A percentile compares a stretch with the other conserved stretches of the same genome.
phyloP scores from a whole-genome alignment of 1,140 invertebrate species.

The Holotrichia oblita region DNA sequence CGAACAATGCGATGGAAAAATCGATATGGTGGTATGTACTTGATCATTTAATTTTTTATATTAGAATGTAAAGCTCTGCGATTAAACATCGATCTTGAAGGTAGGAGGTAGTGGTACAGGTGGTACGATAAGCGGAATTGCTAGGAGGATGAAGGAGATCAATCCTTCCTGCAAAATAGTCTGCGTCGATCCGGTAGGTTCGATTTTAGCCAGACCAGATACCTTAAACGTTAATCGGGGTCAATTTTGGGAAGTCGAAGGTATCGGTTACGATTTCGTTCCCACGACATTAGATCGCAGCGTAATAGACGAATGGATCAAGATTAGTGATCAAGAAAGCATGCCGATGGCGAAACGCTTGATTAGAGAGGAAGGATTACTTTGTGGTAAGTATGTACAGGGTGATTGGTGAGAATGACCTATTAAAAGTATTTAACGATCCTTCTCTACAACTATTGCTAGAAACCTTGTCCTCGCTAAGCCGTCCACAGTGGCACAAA shows the following conservation, averaged over 20 bases:
- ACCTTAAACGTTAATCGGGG: slow-evolving; percentile 72
- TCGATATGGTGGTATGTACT: slow-evolving; percentile 77
- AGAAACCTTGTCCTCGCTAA: no score
- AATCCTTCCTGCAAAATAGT: slow-evolving; percentile 74
- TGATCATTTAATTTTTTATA: neutral
- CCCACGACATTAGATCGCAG: slow-evolving; percentile 79
- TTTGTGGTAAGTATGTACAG: slow-evolving; percentile 49
- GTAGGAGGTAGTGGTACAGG: slow-evolving; percentile 88
- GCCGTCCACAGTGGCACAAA: no score
- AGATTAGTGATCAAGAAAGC: slow-evolving; percentile 82
- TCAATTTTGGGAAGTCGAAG: slow-evolving; percentile 82
- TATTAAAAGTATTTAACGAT: no score
- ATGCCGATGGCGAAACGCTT: no score
- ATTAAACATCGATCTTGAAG: no score
- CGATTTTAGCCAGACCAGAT: slow-evolving; percentile 80
- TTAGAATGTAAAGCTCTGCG: no score
- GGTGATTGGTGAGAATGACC: no score
- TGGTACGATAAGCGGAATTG: slow-evolving; percentile 87
- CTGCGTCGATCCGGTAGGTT: slow-evolving; percentile 88
- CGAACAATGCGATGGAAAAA: slow-evolving; percentile 75
- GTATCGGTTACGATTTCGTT: no score
- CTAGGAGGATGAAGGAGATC: slow-evolving; percentile 83
- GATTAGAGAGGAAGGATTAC: no score
- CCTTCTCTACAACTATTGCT: no score
- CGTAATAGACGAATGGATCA: slow-evolving; percentile 88